Evolutionary conservation across 2,113 vertebrate genomes (phyloP).

Genomic region (Platichthys stellatus): DNA sequence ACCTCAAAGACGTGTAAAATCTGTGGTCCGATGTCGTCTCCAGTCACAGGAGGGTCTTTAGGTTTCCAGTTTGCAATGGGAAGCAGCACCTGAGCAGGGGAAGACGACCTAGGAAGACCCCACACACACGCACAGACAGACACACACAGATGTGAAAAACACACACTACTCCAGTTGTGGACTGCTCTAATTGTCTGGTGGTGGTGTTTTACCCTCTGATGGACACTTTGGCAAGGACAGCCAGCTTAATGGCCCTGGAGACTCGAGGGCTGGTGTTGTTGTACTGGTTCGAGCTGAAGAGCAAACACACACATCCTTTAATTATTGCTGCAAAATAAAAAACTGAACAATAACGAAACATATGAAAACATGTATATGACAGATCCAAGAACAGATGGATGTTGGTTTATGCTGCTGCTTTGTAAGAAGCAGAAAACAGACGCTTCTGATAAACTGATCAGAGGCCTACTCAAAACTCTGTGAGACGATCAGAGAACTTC

Average conservation of each 20-base stretch:
- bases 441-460: too few species aligned
- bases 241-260: slow-evolving; percentile 87
- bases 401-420: too few species aligned
- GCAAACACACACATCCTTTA: not conserved
- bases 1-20: slow-evolving; percentile 96
- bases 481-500: too few species aligned
- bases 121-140: too few species aligned
- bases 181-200: not conserved
- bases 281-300: slow-evolving; percentile 90
- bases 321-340: not conserved
- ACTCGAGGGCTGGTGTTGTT: slow-evolving; percentile 87
- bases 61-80: slow-evolving; percentile 94
- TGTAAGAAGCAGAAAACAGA: too few species aligned
- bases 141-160: not conserved
- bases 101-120: slow-evolving; percentile 84
- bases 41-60: slow-evolving; percentile 84
- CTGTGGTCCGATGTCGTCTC: slow-evolving; percentile 94
- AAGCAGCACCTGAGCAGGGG: slow-evolving; percentile 92
- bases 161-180: not conserved
- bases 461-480: too few species aligned
- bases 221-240: slow-evolving; percentile 90
- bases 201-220: slow-evolving; percentile 89
- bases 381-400: too few species aligned
- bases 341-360: slow-evolving; percentile 42
- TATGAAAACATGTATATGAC: not conserved